Evolutionary conservation across 2,797 vertebrate genomes (phyloP).

Genomic region (Fundulus diaphanus): DNA sequence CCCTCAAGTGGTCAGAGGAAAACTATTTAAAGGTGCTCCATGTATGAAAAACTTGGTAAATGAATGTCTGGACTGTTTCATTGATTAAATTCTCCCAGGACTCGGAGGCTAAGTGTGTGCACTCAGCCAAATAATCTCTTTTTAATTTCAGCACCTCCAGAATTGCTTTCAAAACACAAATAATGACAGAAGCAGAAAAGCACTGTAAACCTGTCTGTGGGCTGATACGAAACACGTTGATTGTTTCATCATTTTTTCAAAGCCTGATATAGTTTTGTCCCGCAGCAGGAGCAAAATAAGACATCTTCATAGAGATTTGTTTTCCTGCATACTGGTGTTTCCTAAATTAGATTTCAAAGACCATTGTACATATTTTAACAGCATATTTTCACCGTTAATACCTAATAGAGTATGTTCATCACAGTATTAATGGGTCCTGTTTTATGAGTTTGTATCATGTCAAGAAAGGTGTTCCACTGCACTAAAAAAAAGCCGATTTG

Average conservation of each 20-base stretch:
- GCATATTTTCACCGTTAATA: conserved; percentile 10
- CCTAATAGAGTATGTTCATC: background rate
- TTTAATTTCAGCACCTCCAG: conserved; percentile 75
- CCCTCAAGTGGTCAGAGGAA: conserved; percentile 50
- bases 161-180: conserved; percentile 76
- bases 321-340: conserved; percentile 36
- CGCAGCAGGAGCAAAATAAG: conserved; percentile 6
- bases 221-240: conserved; percentile 54
- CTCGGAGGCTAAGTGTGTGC: conserved; percentile 64
- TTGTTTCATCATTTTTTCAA: conserved; percentile 67
- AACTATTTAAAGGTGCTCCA: conserved; percentile 68
- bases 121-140: conserved; percentile 75
- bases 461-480: background rate
- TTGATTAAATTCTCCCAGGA: conserved; percentile 69
- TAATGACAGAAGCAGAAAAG: conserved; percentile 69
- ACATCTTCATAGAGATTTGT: conserved; percentile 36
- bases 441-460: background rate
- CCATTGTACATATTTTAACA: conserved; percentile 12
- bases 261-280: conserved; percentile 38
- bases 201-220: conserved; percentile 43
- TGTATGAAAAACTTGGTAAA: conserved; percentile 70
- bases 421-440: background rate
- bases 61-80: conserved; percentile 65
- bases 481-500: background rate
- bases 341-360: conserved; percentile 13